Base-by-base conservation (phyloP, 2,888 invertebrate genomes). In the Luperina testacea region DNA sequence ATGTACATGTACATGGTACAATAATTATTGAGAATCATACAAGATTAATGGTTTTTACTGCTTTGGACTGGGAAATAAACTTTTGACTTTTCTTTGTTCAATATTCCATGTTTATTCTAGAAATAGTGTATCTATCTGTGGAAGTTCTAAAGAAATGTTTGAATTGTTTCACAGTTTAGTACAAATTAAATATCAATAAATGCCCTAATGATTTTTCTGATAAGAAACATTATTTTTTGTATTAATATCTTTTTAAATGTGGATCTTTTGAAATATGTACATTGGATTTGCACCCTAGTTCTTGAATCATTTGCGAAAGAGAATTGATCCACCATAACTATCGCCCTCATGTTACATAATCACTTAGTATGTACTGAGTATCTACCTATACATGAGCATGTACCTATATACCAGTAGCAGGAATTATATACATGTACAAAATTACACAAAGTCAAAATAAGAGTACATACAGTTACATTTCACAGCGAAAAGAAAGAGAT, bases 321-420 rank as follows among this genome's bases (percentile, higher is more conserved):
- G 15, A 70, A 42, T 48, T 24, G 8, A 27, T 45, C 15, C 0
- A 13, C 9, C 24, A 7, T 20, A 59, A 24, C 48, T 74, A 72
- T 45, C 72, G 38, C 67, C 64, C 48, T 67, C 32, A 15, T 32
- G 77, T 88, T 89, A 90, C 82, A 87, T 88, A 89, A 87, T 80
- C 83, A 42, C 20, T 63, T 67, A 68, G 71, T 82, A 77, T 77
- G 64, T 74, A 64, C 70, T 59, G 20, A 42, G 48, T 48, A 68
- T 57, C 68, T 79, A 83, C 69, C 57, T 80, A 88, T 81, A 77
- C 42, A 82, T 75, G 75, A 45, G 0, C 15, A 72, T 20, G 13
- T 69, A 74, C 42, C 59, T 85, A 80, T 61, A 74, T 65, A 69
- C 24, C 20, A 69, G 51, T 59, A 42, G 17, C 48, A 65, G 9